Conservation (phyloP, 2,113 vertebrate genomes). For the Pelecanoides urinatrix region DNA sequence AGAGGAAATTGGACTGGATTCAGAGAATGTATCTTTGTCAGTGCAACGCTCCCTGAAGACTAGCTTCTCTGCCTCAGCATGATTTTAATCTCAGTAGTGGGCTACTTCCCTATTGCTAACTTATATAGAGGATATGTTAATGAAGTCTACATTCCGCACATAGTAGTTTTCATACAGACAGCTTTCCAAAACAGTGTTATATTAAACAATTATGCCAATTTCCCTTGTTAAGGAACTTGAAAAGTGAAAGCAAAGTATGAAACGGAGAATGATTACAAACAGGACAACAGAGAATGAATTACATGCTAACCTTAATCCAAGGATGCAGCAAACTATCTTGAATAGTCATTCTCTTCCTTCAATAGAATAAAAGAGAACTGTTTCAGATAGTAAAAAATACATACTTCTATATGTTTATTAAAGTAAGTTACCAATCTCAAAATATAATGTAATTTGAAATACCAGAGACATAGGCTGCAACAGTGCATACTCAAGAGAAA, state of each 20-base stretch:
- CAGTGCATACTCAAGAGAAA: neutral
- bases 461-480: neutral
- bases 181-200: neutral
- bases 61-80: neutral
- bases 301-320: constrained; percentile 91
- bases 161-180: neutral
- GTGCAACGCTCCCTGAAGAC: neutral
- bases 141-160: neutral
- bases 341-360: constrained; percentile 96
- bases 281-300: neutral
- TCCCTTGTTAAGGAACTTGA: neutral
- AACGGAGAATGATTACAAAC: neutral
- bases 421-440: neutral
- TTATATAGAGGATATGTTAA: neutral
- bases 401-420: neutral
- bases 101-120: neutral
- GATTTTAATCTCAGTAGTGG: neutral
- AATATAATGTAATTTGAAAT: neutral
- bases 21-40: neutral
- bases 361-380: neutral
- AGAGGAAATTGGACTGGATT: neutral
- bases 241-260: neutral
- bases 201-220: neutral
- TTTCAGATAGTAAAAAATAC: neutral
- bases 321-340: constrained; percentile 94